Conservation (phyloP, 2,888 invertebrate species). For the Agrenia bidenticulata region DNA sequence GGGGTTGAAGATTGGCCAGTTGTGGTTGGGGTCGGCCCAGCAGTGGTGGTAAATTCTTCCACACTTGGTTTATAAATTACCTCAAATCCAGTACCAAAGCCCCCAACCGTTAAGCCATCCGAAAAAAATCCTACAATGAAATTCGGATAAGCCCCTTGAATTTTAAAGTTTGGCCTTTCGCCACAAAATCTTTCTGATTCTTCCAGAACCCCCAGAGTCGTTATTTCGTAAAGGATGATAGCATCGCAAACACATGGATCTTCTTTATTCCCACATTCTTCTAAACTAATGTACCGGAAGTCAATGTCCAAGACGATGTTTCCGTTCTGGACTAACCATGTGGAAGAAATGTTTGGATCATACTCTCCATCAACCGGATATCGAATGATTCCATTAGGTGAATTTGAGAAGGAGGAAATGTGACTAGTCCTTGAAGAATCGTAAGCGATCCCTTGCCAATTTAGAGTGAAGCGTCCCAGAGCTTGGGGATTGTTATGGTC, state of each 20-base stretch:
- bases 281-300: too few relatives aligned
- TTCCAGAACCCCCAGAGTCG: neutral
- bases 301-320: too few relatives aligned
- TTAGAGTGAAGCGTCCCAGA: neutral
- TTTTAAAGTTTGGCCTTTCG: neutral
- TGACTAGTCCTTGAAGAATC: neutral
- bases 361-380: neutral
- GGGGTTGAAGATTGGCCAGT: too few relatives aligned
- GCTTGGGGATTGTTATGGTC: too few relatives aligned
- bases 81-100: neutral
- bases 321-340: neutral
- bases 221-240: conserved; percentile 6
- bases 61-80: neutral
- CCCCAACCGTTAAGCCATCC: neutral
- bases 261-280: neutral
- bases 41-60: neutral
- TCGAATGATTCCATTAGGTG: neutral
- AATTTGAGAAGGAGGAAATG: neutral
- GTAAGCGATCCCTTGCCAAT: neutral
- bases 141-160: neutral
- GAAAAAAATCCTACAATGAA: conserved; percentile 10
- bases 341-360: neutral
- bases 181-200: conserved; percentile 9
- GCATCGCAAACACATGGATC: conserved; percentile 15
- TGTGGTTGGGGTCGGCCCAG: too few relatives aligned